Evolutionary conservation across 2,797 vertebrate genomes (phyloP), one percentile per base, ranked within the genome.

Genomic region (Gymnocypris eckloni): DNA sequence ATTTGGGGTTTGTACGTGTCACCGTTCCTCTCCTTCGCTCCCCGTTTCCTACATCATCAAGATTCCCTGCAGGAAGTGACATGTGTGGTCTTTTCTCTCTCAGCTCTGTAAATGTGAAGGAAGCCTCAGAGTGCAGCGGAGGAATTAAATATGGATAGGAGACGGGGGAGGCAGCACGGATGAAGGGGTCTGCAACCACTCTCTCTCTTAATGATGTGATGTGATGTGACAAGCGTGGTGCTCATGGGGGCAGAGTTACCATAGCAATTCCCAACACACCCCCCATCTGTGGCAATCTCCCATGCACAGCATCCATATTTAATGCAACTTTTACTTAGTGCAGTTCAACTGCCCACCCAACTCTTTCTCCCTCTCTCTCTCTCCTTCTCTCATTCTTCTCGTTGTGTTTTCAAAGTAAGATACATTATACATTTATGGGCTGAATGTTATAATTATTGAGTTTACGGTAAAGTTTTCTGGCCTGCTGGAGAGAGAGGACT

Each of bases 261-360:
- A 90, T 88, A 88, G 89, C 84, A 79, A 89, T 87, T 88, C 82
- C 87, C 87, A 88, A 82, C 79, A 85, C 75, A 5, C 79, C 54
- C 73, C 78, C 79, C 66, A 61, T 82, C 83, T 71, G 48, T 52
- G 73, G 79, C 84, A 79, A 67, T 86, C 82, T 86, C 75, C 84
- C 75, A 86, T 84, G 87, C 87, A 86, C 87, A 86, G 84, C 80
- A 90, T 89, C 79, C 84, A 90, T 90, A 90, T 88, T 89, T 89
- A 86, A 90, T 90, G 75, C 73, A 87, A 86, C 86, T 90, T 81
- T 88, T 85, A 90, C 86, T 90, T 90, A 87, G 75, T 82, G 79
- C 67, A 48, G 64, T 85, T 64, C 81, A 64, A 67, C 69, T 87
- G 67, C 54, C 75, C 59, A 43, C 73, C 52, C 64, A 79, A 67